These are phyloP conservation scores for Rhopalosiphum padi DNA, from an alignment of 1,140 invertebrate species.

Conservation along the genomic window DNA sequence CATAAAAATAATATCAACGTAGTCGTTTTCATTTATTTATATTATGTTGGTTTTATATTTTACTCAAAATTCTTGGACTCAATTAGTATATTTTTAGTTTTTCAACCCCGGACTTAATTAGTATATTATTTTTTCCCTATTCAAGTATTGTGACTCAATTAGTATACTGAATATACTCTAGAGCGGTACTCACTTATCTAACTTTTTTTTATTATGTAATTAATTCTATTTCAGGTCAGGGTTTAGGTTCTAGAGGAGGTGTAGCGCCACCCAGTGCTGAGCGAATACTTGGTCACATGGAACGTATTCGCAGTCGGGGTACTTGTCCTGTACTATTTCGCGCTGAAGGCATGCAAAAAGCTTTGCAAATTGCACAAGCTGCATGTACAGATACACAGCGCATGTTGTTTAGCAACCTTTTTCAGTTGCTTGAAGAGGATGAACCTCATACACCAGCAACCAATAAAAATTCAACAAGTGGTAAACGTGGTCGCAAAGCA, in stretches of 20 bases:
- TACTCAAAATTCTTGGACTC: too few relatives aligned
- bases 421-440: constrained; percentile 88
- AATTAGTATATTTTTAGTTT: too few relatives aligned
- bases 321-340: constrained; percentile 75
- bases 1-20: too few relatives aligned
- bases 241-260: constrained; percentile 62
- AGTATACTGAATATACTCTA: too few relatives aligned
- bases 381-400: constrained; percentile 80
- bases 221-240: constrained; percentile 48
- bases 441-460: constrained; percentile 66
- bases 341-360: constrained; percentile 87
- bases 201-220: not conserved
- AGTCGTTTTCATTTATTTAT: too few relatives aligned
- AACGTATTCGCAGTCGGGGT: constrained; percentile 80
- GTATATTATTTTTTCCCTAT: too few relatives aligned
- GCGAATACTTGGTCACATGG: constrained; percentile 89
- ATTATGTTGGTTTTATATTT: too few relatives aligned
- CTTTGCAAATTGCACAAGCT: constrained; percentile 79
- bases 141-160: too few relatives aligned
- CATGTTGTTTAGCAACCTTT: constrained; percentile 89
- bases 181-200: not conserved
- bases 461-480: constrained; percentile 61
- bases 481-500: constrained; percentile 65
- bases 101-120: too few relatives aligned
- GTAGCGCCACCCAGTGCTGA: constrained; percentile 72